Evolutionary conservation across 2,888 invertebrate genomes (phyloP).

Genomic region (Criorhina ranunculi): DNA sequence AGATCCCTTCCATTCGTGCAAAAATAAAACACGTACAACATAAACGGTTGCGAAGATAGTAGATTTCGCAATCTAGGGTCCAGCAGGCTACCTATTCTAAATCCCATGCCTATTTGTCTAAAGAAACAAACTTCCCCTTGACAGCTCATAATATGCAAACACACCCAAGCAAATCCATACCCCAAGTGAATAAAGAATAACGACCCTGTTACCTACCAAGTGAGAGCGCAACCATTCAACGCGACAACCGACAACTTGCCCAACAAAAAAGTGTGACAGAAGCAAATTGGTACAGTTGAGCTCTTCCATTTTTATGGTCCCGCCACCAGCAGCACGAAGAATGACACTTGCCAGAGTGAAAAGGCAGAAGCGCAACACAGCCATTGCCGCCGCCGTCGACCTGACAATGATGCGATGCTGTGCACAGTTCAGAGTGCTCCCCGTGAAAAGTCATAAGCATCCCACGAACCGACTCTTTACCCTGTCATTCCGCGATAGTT

Average conservation of each 20-base stretch:
- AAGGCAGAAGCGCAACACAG: constrained; percentile 1
- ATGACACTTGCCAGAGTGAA: constrained; percentile 22
- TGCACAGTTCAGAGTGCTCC: constrained; percentile 5
- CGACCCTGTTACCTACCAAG: constrained; percentile 39
- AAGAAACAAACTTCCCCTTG: constrained; percentile 44
- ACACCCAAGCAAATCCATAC: constrained; percentile 14
- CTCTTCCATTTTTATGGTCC: constrained; percentile 7
- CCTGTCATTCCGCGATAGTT: constrained; percentile 48
- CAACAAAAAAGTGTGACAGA: constrained; percentile 66
- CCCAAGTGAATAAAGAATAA: constrained; percentile 44
- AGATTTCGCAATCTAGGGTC: too few species aligned
- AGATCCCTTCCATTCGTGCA: too few species aligned
- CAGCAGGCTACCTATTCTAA: too few species aligned
- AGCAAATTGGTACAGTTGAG: constrained; percentile 67
- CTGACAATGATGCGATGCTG: constrained; percentile 8
- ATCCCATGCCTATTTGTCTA: too few species aligned
- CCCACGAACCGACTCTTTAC: constrained; percentile 31
- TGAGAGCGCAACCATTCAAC: constrained; percentile 46
- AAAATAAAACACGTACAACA: too few species aligned
- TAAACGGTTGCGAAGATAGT: too few species aligned
- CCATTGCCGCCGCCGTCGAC: background rate
- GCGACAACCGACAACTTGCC: constrained; percentile 67
- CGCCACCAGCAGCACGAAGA: constrained; percentile 16
- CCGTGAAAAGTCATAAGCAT: constrained; percentile 57
- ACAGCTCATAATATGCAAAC: constrained; percentile 30